Evolutionary conservation across 2,888 invertebrate species (phyloP).

Genomic region (Microlaimidae sp.): DNA sequence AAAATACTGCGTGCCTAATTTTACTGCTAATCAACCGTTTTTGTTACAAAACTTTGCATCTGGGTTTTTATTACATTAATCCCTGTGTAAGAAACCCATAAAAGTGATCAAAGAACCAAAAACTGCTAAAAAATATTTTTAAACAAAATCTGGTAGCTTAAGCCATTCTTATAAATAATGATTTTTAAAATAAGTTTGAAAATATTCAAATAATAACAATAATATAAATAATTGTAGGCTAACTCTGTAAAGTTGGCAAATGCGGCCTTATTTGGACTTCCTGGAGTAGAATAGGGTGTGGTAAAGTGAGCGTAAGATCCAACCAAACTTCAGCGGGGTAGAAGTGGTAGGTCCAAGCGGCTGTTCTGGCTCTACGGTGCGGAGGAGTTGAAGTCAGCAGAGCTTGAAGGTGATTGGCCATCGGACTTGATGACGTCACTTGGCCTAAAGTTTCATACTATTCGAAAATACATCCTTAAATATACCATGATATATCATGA

Average conservation of each 20-base stretch:
- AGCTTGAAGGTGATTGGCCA: conserved; percentile 72
- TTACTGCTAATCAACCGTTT: no score
- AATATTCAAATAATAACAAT: neutral
- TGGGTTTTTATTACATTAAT: no score
- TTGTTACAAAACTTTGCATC: no score
- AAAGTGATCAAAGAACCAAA: neutral
- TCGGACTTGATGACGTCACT: conserved; percentile 60
- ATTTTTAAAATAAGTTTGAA: no score
- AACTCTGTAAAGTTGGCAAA: conserved; percentile 58
- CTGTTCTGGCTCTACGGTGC: conserved; percentile 51
- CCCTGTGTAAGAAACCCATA: neutral
- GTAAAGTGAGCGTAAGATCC: conserved; percentile 65
- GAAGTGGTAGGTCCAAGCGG: conserved; percentile 85
- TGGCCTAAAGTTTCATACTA: conserved; percentile 48
- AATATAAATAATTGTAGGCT: conserved; percentile 31
- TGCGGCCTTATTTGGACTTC: conserved; percentile 75
- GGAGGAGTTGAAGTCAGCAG: conserved; percentile 64
- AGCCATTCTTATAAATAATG: no score
- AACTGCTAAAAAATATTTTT: neutral
- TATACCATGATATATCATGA: neutral
- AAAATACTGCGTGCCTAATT: no score
- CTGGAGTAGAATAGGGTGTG: conserved; percentile 66
- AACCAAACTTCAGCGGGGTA: conserved; percentile 69
- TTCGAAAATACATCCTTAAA: neutral
- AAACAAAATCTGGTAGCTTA: no score